These are phyloP conservation scores for Oxyruncus cristatus DNA, from an alignment of 2,113 vertebrate genomes.

Conservation along the genomic window DNA sequence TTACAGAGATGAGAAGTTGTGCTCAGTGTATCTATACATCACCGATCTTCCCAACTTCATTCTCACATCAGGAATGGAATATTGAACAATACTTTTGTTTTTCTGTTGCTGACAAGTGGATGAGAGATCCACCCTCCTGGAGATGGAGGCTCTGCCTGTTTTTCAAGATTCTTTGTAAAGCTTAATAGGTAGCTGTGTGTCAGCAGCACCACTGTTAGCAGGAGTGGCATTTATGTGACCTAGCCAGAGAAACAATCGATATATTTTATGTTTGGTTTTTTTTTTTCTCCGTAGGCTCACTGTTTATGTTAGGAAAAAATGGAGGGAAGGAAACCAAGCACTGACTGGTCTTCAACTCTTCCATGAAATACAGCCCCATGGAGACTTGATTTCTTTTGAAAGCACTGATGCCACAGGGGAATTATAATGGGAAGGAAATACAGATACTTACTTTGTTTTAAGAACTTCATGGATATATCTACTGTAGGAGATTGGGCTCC, in stretches of 20 bases:
- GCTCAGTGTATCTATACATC: not conserved
- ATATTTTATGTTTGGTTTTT: not conserved
- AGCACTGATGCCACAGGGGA: not conserved
- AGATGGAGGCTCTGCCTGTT: not conserved
- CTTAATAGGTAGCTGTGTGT: not conserved
- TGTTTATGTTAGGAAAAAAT: not conserved
- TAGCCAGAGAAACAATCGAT: not conserved
- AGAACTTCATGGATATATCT: not conserved
- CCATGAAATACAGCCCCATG: not conserved
- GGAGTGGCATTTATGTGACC: not conserved
- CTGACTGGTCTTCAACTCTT: not conserved
- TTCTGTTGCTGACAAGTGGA: rapidly evolving
- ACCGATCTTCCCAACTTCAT: not conserved
- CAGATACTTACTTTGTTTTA: not conserved
- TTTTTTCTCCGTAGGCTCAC: not conserved
- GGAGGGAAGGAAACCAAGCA: not conserved
- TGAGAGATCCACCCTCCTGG: not conserved
- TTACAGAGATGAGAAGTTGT: not conserved
- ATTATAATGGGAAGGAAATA: not conserved
- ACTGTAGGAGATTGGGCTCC: not conserved
- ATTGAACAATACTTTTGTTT: not conserved
- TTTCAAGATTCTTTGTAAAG: not conserved
- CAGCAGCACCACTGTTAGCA: not conserved
- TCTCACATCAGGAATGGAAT: not conserved
- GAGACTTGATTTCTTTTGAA: not conserved